Conservation (phyloP, 2,113 vertebrate species). For the Lathamus discolor region DNA sequence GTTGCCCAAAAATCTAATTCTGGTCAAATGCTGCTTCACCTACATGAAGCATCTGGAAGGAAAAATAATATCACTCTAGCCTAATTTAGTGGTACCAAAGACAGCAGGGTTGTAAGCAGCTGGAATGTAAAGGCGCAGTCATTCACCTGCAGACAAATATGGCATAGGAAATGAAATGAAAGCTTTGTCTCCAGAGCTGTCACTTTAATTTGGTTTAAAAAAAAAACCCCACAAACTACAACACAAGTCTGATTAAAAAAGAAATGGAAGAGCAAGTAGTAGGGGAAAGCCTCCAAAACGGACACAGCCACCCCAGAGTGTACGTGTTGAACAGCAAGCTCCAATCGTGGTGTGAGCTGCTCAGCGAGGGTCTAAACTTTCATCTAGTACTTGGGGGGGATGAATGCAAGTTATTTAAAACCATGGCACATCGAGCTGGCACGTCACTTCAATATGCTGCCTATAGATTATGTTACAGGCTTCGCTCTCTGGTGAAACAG, state of each 20-base stretch:
- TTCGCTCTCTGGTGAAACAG: neutral
- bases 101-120: neutral
- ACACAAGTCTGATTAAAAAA: neutral
- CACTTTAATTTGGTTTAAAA: neutral
- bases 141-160: neutral
- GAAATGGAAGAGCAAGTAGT: neutral
- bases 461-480: conserved; percentile 58
- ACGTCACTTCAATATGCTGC: conserved; percentile 19
- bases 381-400: neutral
- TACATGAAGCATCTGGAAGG: neutral
- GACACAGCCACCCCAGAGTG: neutral
- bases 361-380: conserved; percentile 37
- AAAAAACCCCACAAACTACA: neutral
- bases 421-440: conserved; percentile 1
- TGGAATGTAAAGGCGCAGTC: neutral
- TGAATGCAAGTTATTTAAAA: conserved; percentile 64
- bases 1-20: neutral
- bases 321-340: conserved; percentile 8
- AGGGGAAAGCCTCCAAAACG: neutral
- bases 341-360: neutral
- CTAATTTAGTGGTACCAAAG: neutral
- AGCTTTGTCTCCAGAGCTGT: neutral
- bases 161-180: accelerated
- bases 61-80: neutral
- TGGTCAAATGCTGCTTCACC: neutral